Evolutionary conservation across 2,888 invertebrate genomes (phyloP).

Genomic region (Mongoloraphidia duomilia): DNA sequence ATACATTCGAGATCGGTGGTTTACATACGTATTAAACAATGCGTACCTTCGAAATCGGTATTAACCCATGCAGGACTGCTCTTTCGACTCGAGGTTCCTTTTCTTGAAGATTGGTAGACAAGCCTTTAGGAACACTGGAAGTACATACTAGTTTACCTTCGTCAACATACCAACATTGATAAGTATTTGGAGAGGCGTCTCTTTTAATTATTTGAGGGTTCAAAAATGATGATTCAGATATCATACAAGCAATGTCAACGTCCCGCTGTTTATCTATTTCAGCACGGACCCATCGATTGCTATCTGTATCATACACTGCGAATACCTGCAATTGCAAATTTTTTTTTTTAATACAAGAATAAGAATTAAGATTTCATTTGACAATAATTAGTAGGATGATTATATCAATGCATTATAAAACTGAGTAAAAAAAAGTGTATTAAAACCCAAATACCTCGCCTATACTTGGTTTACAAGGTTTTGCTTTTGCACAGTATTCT

Average conservation of each 20-base stretch:
- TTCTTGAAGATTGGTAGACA: neutral
- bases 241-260: neutral
- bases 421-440: too few relatives aligned
- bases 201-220: neutral
- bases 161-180: neutral
- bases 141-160: neutral
- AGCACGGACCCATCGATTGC: neutral
- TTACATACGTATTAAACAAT: too few relatives aligned
- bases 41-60: neutral
- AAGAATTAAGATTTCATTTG: too few relatives aligned
- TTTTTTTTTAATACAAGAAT: too few relatives aligned
- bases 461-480: too few relatives aligned
- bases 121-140: neutral
- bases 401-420: too few relatives aligned
- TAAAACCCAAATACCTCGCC: too few relatives aligned
- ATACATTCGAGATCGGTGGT: too few relatives aligned
- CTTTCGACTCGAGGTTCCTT: conserved; percentile 1
- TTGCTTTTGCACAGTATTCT: neutral
- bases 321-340: neutral
- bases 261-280: neutral
- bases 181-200: neutral
- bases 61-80: neutral
- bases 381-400: too few relatives aligned
- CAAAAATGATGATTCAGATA: neutral
- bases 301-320: neutral